Percentiles rank a stretch among this genome's conserved stretches.
These are phyloP conservation scores for Poecilia wingei DNA, from an alignment of 2,797 vertebrate species.

Conservation along the genomic window DNA sequence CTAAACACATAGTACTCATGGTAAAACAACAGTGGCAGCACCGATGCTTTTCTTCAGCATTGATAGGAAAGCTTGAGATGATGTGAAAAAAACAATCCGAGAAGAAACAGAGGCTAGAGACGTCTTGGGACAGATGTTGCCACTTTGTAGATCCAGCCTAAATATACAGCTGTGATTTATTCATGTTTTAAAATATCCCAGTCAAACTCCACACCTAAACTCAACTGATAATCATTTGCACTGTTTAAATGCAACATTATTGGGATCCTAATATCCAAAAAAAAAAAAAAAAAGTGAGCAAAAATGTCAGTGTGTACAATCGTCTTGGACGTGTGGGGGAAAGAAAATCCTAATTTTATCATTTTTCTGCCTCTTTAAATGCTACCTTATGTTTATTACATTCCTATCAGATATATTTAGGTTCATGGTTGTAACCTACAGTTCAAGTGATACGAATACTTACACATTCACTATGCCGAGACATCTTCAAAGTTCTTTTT, in stretches of 20 bases:
- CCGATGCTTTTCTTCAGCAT: neutral
- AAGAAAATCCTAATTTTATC: too few species aligned
- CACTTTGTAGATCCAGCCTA: neutral
- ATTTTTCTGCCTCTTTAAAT: neutral
- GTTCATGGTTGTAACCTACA: neutral
- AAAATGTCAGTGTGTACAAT: neutral
- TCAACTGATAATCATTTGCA: neutral
- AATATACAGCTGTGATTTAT: neutral
- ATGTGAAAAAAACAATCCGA: neutral
- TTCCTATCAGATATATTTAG: neutral
- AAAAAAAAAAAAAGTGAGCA: neutral
- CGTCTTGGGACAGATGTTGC: neutral
- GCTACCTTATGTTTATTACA: neutral
- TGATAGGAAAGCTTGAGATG: neutral
- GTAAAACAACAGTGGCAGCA: neutral
- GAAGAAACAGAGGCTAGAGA: neutral
- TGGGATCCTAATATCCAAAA: too few species aligned
- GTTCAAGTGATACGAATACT: neutral
- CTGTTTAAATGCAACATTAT: too few species aligned
- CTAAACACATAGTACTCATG: neutral
- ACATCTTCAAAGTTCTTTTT: neutral
- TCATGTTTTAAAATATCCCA: neutral
- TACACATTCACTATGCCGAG: neutral
- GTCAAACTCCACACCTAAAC: neutral
- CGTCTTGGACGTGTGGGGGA: too few species aligned